phyloP scores from a whole-genome alignment of 2,888 invertebrate species.

The Ophraella communa region DNA sequence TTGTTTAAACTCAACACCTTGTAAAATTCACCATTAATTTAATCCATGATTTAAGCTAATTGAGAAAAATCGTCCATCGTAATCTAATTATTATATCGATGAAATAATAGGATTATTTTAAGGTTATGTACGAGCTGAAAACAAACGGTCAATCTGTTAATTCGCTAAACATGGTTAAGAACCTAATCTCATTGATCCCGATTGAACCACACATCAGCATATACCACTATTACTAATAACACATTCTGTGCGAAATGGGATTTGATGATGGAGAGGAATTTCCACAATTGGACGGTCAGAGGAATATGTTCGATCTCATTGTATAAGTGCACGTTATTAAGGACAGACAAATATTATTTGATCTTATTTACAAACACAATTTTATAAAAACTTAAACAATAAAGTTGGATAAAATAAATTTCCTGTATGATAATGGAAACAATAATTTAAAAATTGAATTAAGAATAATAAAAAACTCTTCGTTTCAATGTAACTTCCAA shows the following conservation, averaged over 20 bases:
- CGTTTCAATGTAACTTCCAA: too few relatives aligned
- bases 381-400: too few relatives aligned
- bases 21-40: too few relatives aligned
- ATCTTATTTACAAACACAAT: too few relatives aligned
- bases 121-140: not conserved
- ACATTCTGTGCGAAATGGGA: not conserved
- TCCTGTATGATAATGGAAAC: too few relatives aligned
- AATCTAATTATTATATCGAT: not conserved
- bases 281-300: not conserved
- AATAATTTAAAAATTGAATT: too few relatives aligned
- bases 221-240: slow-evolving; percentile 5
- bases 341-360: too few relatives aligned
- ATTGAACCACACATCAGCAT: not conserved
- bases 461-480: too few relatives aligned
- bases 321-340: not conserved
- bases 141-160: slow-evolving; percentile 1
- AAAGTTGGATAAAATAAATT: too few relatives aligned
- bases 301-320: not conserved
- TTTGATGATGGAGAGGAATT: not conserved
- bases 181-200: not conserved
- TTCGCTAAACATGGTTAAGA: not conserved
- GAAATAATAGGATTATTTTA: not conserved
- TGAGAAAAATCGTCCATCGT: not conserved
- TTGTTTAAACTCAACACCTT: too few relatives aligned
- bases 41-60: not conserved